Percentiles rank a stretch among this genome's conserved stretches.
phyloP scores from a whole-genome alignment of 2,888 invertebrate genomes.

The Beris chalybata region DNA sequence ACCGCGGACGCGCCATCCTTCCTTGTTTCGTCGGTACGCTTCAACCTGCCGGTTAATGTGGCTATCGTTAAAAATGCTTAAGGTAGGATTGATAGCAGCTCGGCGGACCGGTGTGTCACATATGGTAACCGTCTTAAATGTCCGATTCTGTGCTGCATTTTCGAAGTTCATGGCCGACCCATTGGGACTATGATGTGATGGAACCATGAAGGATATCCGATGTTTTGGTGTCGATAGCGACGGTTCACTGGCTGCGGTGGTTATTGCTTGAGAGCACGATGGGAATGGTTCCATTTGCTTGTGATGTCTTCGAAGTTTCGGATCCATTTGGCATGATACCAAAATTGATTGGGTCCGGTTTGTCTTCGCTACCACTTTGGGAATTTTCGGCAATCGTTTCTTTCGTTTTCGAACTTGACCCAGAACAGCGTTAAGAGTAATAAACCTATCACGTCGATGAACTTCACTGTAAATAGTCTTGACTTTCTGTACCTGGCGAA shows the following conservation, averaged over 20 bases:
- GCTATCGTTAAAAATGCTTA: neutral
- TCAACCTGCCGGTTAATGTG: neutral
- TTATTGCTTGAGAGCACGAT: neutral
- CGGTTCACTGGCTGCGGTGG: neutral
- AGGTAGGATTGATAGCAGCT: neutral
- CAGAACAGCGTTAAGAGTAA: neutral
- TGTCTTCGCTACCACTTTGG: neutral
- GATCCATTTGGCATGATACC: neutral
- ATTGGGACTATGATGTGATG: conserved; percentile 11
- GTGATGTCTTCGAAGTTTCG: neutral
- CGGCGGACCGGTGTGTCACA: neutral
- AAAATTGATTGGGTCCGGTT: neutral
- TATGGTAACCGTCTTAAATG: neutral
- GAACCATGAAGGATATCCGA: conserved; percentile 5
- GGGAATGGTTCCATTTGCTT: neutral
- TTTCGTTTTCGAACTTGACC: neutral
- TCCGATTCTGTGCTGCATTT: neutral
- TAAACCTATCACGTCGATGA: neutral
- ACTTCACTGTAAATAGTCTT: neutral
- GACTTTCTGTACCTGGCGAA: neutral
- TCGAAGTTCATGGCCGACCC: neutral
- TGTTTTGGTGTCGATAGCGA: neutral
- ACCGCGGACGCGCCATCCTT: neutral
- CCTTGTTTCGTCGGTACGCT: neutral
- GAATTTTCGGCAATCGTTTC: neutral